Evolutionary conservation across 2,888 invertebrate species (phyloP).

Genomic region (Eurois occulta): DNA sequence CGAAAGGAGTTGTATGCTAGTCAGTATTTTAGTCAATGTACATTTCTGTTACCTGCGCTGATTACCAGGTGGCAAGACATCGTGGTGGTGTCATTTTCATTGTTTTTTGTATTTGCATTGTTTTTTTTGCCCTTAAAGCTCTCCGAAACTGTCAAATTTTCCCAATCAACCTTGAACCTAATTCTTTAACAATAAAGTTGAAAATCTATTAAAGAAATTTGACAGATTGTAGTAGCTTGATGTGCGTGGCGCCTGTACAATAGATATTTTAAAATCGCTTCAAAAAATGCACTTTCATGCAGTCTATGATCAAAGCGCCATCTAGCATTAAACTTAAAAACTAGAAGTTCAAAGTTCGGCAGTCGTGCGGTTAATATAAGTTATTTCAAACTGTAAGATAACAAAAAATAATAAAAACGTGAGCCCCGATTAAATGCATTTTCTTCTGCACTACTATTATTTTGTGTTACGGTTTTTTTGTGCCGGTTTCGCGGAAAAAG

Average conservation of each 20-base stretch:
- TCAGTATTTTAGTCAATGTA: not conserved
- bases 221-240: too few species aligned
- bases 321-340: constrained; percentile 12
- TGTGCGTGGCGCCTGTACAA: too few species aligned
- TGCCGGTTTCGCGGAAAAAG: constrained; percentile 24
- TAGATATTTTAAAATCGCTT: not conserved
- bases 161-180: too few species aligned
- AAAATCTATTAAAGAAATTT: too few species aligned
- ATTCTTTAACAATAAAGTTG: too few species aligned
- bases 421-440: not conserved
- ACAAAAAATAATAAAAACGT: too few species aligned
- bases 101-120: too few species aligned
- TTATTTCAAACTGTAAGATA: not conserved
- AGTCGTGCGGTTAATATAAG: not conserved
- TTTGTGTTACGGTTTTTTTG: constrained; percentile 24
- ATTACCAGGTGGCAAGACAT: too few species aligned
- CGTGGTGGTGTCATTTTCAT: too few species aligned
- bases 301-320: constrained; percentile 22
- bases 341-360: not conserved
- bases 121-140: too few species aligned
- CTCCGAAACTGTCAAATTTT: too few species aligned
- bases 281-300: not conserved
- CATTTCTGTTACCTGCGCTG: not conserved
- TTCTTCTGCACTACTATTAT: not conserved
- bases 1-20: not conserved